Evolutionary conservation across 1,140 invertebrate genomes (phyloP).

Genomic region (Plectrocnemia conspersa): DNA sequence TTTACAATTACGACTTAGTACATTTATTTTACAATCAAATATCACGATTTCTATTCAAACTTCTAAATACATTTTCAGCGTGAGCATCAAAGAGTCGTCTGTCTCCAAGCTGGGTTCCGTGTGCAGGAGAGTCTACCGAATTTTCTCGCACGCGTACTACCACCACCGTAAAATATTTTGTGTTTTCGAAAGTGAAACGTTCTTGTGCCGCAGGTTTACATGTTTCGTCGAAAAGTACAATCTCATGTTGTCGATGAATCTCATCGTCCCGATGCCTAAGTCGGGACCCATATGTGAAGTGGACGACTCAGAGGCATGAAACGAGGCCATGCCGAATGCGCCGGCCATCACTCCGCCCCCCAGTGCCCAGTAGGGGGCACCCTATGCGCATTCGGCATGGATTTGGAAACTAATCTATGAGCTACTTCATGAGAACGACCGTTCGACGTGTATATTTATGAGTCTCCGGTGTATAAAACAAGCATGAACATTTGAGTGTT

Average conservation of each 20-base stretch:
- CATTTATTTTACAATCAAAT: neutral
- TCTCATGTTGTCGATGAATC: constrained; percentile 96
- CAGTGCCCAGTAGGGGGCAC: constrained; percentile 26
- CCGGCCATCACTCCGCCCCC: constrained; percentile 19
- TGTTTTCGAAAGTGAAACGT: constrained; percentile 95
- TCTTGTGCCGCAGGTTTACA: constrained; percentile 93
- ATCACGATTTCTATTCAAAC: neutral
- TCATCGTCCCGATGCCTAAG: constrained; percentile 90
- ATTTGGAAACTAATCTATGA: constrained; percentile 7
- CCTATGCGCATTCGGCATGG: constrained; percentile 10
- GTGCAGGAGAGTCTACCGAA: constrained; percentile 96
- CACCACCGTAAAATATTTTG: constrained; percentile 97
- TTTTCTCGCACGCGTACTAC: constrained; percentile 99
- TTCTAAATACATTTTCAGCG: constrained; percentile 58
- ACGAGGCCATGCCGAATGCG: constrained; percentile 25
- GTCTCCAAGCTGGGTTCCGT: constrained; percentile 97
- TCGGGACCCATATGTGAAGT: constrained; percentile 32
- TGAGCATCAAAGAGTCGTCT: constrained; percentile 98
- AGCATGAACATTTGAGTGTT: too few species aligned
- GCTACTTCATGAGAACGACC: too few species aligned
- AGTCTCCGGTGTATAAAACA: too few species aligned
- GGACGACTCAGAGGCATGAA: constrained; percentile 68
- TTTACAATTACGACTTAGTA: too few species aligned
- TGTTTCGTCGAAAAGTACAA: constrained; percentile 98
- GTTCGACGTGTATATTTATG: too few species aligned